Evolutionary conservation across 1,140 invertebrate species (phyloP).

Genomic region (Ceratosolen fusciceps): DNA sequence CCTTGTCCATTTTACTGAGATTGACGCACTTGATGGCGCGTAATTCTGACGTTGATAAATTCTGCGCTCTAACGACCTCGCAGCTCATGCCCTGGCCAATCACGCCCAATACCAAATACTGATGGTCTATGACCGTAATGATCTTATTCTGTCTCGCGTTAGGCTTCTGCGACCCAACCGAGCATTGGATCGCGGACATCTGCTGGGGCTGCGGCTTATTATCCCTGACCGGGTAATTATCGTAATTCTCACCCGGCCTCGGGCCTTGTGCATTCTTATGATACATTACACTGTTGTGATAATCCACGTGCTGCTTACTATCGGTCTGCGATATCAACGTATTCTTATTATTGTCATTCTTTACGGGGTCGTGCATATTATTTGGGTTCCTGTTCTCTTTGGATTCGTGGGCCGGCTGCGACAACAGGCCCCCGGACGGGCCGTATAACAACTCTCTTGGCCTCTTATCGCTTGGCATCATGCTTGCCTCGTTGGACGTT

Average conservation of each 20-base stretch:
- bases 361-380: conserved; percentile 24
- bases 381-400: conserved; percentile 49
- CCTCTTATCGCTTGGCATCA: too few species aligned
- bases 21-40: conserved; percentile 76
- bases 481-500: conserved; percentile 2
- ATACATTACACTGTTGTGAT: conserved; percentile 35
- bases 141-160: conserved; percentile 40
- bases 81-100: conserved; percentile 77
- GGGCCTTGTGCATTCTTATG: conserved; percentile 20
- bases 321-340: conserved; percentile 3
- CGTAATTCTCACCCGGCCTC: conserved; percentile 34
- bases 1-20: conserved; percentile 74
- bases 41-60: conserved; percentile 67
- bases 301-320: conserved; percentile 5
- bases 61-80: conserved; percentile 72
- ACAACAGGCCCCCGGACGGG: not conserved
- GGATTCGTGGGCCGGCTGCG: conserved; percentile 23
- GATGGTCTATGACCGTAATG: conserved; percentile 59
- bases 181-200: conserved; percentile 46
- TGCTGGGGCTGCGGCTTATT: conserved; percentile 19
- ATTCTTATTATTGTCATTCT: conserved; percentile 33
- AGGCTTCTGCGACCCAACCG: conserved; percentile 45
- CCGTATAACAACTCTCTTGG: too few species aligned
- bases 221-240: conserved; percentile 27
- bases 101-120: conserved; percentile 62